Conservation (phyloP, 2,888 invertebrate species). For the Tipula confusa region DNA sequence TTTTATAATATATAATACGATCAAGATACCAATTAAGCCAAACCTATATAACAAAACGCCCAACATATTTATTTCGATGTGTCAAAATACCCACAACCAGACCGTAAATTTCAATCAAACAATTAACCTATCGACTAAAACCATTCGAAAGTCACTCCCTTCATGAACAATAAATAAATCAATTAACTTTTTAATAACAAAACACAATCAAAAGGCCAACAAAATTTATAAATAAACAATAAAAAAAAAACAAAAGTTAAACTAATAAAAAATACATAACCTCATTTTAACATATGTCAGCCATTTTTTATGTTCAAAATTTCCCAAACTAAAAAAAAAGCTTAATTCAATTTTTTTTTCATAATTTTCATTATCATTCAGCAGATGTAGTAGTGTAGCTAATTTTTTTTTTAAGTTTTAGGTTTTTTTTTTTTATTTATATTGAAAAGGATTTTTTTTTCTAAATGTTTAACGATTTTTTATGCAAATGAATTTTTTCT, state of each 20-base stretch:
- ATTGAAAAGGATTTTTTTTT: background rate
- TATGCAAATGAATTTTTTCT: background rate
- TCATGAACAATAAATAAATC: background rate
- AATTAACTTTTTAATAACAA: background rate
- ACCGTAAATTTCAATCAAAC: background rate
- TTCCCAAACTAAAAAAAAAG: background rate
- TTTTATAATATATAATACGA: background rate
- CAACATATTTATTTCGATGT: background rate
- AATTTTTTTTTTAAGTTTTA: constrained; percentile 3
- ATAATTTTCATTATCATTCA: constrained; percentile 5
- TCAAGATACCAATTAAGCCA: background rate
- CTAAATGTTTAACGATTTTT: constrained; percentile 3
- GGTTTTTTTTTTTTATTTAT: background rate
- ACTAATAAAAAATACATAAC: background rate
- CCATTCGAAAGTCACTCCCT: background rate
- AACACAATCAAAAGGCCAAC: background rate
- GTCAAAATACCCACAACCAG: background rate
- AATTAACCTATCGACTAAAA: background rate
- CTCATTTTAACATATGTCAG: background rate
- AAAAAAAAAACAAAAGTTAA: constrained; percentile 1
- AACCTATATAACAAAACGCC: background rate
- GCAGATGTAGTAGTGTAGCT: background rate
- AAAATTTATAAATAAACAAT: background rate
- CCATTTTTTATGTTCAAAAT: background rate
- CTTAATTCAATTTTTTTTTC: background rate